These are phyloP conservation scores for Meloidogyne exigua DNA, from an alignment of 1,140 invertebrate genomes.

Conservation along the genomic window DNA sequence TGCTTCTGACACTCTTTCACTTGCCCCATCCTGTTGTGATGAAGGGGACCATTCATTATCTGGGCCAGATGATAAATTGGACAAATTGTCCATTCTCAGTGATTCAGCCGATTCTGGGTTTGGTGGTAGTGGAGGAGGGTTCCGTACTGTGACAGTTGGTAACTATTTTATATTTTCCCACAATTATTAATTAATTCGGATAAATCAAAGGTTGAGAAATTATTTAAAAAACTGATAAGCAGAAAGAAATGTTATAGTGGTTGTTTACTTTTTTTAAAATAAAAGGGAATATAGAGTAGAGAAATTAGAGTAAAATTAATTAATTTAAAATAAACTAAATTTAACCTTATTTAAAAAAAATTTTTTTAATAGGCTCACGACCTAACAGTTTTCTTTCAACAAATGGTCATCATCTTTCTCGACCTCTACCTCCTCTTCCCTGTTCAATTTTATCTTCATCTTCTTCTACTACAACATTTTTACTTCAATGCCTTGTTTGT, in stretches of 20 bases:
- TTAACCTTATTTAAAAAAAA: conserved; percentile 14
- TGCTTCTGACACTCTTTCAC: conserved; percentile 46
- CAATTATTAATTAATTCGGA: conserved; percentile 3
- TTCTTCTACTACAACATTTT: conserved; percentile 11
- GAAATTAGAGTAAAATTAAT: neutral
- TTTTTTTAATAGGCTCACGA: conserved; percentile 32
- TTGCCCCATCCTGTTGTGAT: conserved; percentile 23
- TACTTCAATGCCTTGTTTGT: conserved; percentile 37
- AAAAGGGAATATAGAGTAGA: neutral
- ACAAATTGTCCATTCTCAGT: conserved; percentile 33
- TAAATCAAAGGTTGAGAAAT: conserved; percentile 2
- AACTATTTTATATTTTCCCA: neutral
- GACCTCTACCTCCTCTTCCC: conserved; percentile 14
- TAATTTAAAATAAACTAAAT: too few relatives aligned
- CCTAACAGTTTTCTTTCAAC: conserved; percentile 43
- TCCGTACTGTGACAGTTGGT: neutral
- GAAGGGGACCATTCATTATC: conserved; percentile 16
- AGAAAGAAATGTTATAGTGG: neutral
- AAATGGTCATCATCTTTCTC: neutral
- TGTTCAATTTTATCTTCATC: conserved; percentile 24
- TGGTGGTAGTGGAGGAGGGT: neutral
- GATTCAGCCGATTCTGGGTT: conserved; percentile 34
- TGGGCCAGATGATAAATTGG: conserved; percentile 10
- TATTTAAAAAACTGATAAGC: neutral
- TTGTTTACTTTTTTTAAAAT: neutral